Base-by-base conservation (phyloP, 2,113 vertebrate species). In the Cinclus mexicanus region DNA sequence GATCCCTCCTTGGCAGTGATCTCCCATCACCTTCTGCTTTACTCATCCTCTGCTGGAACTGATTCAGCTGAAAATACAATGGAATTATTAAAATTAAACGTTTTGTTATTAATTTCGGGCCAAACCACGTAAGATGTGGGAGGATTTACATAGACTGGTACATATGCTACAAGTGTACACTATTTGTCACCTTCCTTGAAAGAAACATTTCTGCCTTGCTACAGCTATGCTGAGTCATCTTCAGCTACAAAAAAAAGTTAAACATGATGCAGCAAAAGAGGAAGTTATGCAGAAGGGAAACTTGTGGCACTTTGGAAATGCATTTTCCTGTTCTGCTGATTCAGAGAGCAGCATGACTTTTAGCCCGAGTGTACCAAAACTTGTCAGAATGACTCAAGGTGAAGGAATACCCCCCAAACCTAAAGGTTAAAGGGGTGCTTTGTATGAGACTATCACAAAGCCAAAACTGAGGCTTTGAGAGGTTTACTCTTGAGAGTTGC, bases 401-500 rank as follows among this genome's bases (percentile, higher is more conserved):
- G 24, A 80, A 72, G 42, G 63, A 79, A 83, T 49, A 56, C 2
- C 49, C 49, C 2, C 0, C 9, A 53, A 53, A 82, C 8, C 44
- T 49, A 41, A 50, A 95, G 50, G 79, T 56, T 74, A 76, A 90
- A 50, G 31, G 49, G 21, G 5, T 33, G 29, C 28, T 72, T 37
- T 49, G 31, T 14, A n/a, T 0, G 8, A n/a, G 39, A 50, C 14
- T 37, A 14, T 35, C 42, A 49, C 39, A 33, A 50, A 76, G 88
- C 35, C 65, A 56, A 79, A 61, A 42, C 29, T 37, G 75, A 89
- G 47, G 50, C 77, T 72, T 31, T 90, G 52, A 53, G 52, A 31
- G 52, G 70, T 85, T 95, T 80, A 80, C 76, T 90, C 80, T 61
- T 28, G 49, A 83, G 56, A 80, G 44, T 80, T 96, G 82, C 71